Percentiles rank a stretch among this genome's conserved stretches.
Evolutionary conservation across 92 coral and sea anemone genomes (phyloP).

Genomic region (Galaxea fascicularis): DNA sequence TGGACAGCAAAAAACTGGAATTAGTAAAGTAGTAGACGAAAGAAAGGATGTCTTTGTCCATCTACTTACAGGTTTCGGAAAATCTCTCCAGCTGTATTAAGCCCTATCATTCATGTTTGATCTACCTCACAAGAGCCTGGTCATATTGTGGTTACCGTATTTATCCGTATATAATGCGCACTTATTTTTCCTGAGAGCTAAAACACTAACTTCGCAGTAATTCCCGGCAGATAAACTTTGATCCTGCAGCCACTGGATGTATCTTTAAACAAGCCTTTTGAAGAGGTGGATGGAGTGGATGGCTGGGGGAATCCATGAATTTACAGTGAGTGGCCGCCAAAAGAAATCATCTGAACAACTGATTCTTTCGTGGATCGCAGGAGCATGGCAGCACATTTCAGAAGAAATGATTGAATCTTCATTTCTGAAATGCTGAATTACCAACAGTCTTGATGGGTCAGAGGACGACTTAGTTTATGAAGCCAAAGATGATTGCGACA

Average conservation of each 20-base stretch:
- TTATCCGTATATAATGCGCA: too few species aligned
- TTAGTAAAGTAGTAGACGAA: too few species aligned
- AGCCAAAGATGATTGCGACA: conserved; percentile 1
- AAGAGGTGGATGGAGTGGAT: conserved; percentile 35
- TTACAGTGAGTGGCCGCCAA: conserved; percentile 20
- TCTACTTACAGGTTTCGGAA: too few species aligned
- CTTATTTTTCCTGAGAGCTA: too few species aligned
- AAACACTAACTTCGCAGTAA: conserved; percentile 36
- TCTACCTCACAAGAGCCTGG: too few species aligned
- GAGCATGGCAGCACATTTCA: conserved; percentile 38
- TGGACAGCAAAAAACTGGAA: too few species aligned
- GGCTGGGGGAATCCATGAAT: conserved; percentile 34
- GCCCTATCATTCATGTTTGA: too few species aligned
- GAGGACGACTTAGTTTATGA: conserved; percentile 37
- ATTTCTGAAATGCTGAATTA: conserved; percentile 16
- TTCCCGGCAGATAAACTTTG: conserved; percentile 40
- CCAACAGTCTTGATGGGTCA: conserved; percentile 39
- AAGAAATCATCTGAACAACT: conserved; percentile 27
- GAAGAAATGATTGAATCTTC: conserved; percentile 18
- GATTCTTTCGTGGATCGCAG: conserved; percentile 28
- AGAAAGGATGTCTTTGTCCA: too few species aligned
- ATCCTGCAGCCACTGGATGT: conserved; percentile 46
- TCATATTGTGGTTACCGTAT: too few species aligned
- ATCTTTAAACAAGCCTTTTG: conserved; percentile 44
- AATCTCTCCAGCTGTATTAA: too few species aligned